Conservation (phyloP, 2,113 vertebrate species). For the Chionomys nivalis region DNA sequence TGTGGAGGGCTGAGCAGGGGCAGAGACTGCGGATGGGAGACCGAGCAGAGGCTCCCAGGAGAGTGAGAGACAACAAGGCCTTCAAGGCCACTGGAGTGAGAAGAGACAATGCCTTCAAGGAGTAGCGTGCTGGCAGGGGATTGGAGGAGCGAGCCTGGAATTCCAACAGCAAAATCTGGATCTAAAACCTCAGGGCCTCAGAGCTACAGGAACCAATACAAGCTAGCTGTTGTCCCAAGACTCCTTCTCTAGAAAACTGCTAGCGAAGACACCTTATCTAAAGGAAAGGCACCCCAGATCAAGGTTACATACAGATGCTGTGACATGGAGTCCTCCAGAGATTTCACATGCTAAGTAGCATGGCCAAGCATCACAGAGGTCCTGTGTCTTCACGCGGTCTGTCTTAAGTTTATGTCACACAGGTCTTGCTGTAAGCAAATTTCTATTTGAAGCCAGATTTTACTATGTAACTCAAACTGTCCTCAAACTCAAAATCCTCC, state of each 20-base stretch:
- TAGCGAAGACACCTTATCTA: background rate
- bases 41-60: background rate
- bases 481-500: background rate
- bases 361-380: background rate
- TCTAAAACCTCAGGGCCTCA: background rate
- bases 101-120: background rate
- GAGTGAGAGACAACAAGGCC: background rate
- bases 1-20: too few species aligned
- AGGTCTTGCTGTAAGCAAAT: background rate
- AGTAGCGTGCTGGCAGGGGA: accelerated
- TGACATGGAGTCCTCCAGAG: too few species aligned
- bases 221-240: background rate
- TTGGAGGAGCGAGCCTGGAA: background rate
- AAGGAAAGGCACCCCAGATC: background rate
- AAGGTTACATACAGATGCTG: background rate
- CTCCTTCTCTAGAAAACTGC: background rate
- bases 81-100: background rate
- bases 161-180: background rate
- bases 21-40: accelerated
- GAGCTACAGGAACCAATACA: background rate
- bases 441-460: background rate
- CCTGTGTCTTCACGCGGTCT: accelerated
- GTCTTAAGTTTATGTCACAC: background rate
- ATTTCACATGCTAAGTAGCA: background rate
- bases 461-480: background rate